Conservation (phyloP, 2,888 invertebrate genomes). For the Noctua comes region DNA sequence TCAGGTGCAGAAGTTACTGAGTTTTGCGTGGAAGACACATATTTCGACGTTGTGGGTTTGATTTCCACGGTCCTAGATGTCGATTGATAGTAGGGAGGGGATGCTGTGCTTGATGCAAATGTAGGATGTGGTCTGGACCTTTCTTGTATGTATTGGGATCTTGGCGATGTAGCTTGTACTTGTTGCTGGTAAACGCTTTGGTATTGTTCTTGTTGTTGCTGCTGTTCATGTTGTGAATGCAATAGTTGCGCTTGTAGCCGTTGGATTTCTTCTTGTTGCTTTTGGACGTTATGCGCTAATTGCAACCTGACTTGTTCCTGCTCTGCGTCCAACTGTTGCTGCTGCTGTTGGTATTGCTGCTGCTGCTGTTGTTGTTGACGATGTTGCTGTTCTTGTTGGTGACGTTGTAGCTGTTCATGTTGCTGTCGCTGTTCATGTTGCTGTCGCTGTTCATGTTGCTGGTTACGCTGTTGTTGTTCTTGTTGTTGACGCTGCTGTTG, state of each 20-base stretch:
- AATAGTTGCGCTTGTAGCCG: conserved; percentile 84
- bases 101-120: conserved; percentile 78
- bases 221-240: conserved; percentile 83
- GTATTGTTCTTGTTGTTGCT: conserved; percentile 76
- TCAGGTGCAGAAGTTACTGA: conserved; percentile 85
- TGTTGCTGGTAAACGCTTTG: conserved; percentile 77
- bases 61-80: conserved; percentile 87
- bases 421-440: conserved; percentile 63
- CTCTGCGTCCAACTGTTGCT: conserved; percentile 80
- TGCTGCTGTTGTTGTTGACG: conserved; percentile 68
- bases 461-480: conserved; percentile 64
- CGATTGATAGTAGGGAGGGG: conserved; percentile 84
- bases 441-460: conserved; percentile 52
- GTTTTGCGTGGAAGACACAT: conserved; percentile 86
- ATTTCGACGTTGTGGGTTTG: conserved; percentile 88
- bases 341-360: conserved; percentile 69
- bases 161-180: conserved; percentile 79
- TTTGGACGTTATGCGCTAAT: conserved; percentile 86
- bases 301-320: conserved; percentile 85
- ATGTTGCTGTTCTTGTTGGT: conserved; percentile 64
- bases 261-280: conserved; percentile 89
- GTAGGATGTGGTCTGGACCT: conserved; percentile 80
- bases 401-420: conserved; percentile 65
- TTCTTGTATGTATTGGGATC: conserved; percentile 84
- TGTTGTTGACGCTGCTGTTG: conserved; percentile 63